Conservation (phyloP, 2,888 invertebrate species). For the Tridacna crocea region DNA sequence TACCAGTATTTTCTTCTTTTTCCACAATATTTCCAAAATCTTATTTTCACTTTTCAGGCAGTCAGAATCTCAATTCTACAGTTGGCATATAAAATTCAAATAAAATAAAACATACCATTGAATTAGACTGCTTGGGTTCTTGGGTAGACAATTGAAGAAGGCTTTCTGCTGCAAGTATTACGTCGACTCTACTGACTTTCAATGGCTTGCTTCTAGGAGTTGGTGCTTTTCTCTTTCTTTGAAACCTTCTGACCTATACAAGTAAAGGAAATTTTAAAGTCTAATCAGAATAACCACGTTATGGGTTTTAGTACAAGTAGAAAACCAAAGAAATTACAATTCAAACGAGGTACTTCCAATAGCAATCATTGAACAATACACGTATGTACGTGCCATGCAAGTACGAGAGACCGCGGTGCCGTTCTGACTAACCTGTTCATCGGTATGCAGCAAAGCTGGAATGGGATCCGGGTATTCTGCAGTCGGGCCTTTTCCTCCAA, state of each 20-base stretch:
- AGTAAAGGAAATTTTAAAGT: neutral
- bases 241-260: neutral
- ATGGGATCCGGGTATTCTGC: neutral
- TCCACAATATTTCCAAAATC: no score
- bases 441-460: neutral
- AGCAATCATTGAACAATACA: no score
- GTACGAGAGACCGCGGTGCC: neutral
- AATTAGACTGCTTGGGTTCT: neutral
- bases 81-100: no score
- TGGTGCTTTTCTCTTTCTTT: neutral
- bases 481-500: neutral
- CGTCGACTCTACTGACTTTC: neutral
- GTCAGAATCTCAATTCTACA: no score
- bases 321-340: no score
- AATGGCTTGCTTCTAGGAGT: neutral
- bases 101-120: no score
- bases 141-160: neutral
- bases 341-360: no score
- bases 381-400: no score
- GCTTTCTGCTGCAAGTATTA: neutral
- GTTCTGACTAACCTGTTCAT: neutral
- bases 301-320: no score
- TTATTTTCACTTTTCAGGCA: no score
- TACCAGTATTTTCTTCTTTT: no score
- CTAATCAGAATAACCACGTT: no score